Evolutionary conservation across 2,113 vertebrate species (phyloP).

Genomic region (Cyanocitta stelleri): DNA sequence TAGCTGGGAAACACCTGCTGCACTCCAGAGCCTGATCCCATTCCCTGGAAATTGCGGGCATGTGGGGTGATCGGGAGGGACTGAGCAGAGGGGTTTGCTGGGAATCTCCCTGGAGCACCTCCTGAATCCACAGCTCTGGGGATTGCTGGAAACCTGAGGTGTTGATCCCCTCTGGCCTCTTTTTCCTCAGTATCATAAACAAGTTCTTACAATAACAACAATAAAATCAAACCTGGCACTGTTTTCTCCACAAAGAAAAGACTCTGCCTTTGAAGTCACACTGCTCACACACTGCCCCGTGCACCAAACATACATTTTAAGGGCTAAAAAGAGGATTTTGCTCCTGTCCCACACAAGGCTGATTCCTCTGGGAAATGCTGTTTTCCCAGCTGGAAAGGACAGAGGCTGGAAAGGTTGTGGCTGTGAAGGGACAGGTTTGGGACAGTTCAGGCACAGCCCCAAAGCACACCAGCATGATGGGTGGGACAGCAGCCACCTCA

Average conservation of each 20-base stretch:
- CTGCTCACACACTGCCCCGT: neutral
- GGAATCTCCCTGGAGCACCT: neutral
- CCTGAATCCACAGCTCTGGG: neutral
- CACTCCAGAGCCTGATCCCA: neutral
- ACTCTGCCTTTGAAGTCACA: neutral
- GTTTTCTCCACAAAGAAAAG: neutral
- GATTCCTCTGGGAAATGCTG: neutral
- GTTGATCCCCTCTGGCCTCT: neutral
- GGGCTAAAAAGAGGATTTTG: neutral
- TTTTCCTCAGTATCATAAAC: neutral
- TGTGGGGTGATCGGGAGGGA: accelerated
- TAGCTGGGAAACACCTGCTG: neutral
- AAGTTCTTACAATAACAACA: neutral
- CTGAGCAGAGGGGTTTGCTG: neutral
- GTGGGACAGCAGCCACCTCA: constrained; percentile 24
- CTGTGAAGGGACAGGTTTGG: neutral
- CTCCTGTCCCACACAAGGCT: neutral
- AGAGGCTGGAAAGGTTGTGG: neutral
- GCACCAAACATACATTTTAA: neutral
- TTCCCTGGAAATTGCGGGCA: neutral
- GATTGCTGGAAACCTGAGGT: neutral
- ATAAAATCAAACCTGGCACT: neutral
- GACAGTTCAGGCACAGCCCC: neutral
- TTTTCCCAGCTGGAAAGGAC: neutral
- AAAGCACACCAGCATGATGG: neutral